Evolutionary conservation across 2,888 invertebrate genomes (phyloP).

Genomic region (Branchipolynoe longqiensis): DNA sequence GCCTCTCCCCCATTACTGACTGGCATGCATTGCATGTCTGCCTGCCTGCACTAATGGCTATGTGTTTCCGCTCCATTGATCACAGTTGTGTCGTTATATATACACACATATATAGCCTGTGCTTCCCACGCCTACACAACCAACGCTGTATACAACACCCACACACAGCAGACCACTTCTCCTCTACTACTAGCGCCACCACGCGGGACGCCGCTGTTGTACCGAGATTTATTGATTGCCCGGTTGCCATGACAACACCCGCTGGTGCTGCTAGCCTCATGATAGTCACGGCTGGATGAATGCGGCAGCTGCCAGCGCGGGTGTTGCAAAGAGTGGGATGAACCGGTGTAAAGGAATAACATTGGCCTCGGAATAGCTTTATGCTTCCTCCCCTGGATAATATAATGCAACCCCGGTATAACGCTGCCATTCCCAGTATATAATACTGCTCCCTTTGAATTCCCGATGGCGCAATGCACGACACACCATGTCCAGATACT

Average conservation of each 20-base stretch:
- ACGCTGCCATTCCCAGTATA: too few relatives aligned
- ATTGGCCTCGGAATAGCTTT: too few relatives aligned
- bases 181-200: background rate
- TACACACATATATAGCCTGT: background rate
- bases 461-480: too few relatives aligned
- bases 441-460: too few relatives aligned
- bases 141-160: background rate
- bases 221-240: conserved; percentile 23
- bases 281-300: background rate
- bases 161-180: background rate
- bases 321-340: background rate
- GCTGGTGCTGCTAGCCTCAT: background rate
- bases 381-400: too few relatives aligned
- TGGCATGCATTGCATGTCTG: background rate
- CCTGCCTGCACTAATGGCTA: background rate
- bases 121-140: background rate
- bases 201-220: background rate
- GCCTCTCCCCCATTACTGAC: background rate
- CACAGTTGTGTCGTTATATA: background rate
- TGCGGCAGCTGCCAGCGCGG: background rate
- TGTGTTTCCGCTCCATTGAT: background rate
- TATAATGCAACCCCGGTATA: too few relatives aligned
- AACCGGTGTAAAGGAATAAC: background rate
- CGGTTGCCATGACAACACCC: conserved; percentile 21
- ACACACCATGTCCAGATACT: too few relatives aligned